These are phyloP conservation scores for Australoheros facetus DNA, from an alignment of 2,797 vertebrate species.

Conservation along the genomic window DNA sequence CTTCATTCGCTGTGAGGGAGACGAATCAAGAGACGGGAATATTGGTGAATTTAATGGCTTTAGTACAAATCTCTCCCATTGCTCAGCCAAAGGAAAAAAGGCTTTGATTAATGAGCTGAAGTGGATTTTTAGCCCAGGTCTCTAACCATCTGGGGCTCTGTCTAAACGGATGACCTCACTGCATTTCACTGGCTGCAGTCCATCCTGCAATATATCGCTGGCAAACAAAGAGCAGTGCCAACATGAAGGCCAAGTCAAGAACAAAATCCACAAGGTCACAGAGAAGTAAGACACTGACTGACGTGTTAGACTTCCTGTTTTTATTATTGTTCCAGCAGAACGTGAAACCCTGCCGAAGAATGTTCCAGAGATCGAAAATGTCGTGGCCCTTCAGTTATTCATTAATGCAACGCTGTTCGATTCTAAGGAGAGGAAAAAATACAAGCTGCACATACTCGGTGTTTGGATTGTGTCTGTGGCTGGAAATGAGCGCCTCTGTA, in stretches of 20 bases:
- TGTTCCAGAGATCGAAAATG: not conserved
- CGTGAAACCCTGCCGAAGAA: not conserved
- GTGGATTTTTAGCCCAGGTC: constrained; percentile 39
- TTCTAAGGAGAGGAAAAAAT: not conserved
- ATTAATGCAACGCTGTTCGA: not conserved
- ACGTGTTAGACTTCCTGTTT: not conserved
- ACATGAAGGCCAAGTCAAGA: constrained; percentile 31
- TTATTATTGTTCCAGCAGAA: constrained; percentile 17
- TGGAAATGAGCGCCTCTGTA: not conserved
- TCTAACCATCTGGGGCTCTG: constrained; percentile 53
- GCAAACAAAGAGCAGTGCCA: constrained; percentile 38
- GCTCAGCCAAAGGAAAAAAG: constrained; percentile 4
- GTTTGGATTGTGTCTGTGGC: not conserved
- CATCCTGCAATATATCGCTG: constrained; percentile 33
- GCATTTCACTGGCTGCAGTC: constrained; percentile 44
- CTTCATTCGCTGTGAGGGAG: constrained; percentile 18
- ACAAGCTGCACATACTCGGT: fast-evolving
- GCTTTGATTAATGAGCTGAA: constrained; percentile 63
- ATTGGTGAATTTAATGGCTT: constrained; percentile 35
- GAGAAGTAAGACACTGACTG: constrained; percentile 21
- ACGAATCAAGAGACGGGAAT: constrained; percentile 39
- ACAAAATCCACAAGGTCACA: constrained; percentile 13
- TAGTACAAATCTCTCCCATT: constrained; percentile 36
- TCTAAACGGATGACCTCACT: constrained; percentile 69
- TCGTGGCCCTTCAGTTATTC: not conserved